phyloP scores from a whole-genome alignment of 2,888 invertebrate species.

The Nemurella pictetii region DNA sequence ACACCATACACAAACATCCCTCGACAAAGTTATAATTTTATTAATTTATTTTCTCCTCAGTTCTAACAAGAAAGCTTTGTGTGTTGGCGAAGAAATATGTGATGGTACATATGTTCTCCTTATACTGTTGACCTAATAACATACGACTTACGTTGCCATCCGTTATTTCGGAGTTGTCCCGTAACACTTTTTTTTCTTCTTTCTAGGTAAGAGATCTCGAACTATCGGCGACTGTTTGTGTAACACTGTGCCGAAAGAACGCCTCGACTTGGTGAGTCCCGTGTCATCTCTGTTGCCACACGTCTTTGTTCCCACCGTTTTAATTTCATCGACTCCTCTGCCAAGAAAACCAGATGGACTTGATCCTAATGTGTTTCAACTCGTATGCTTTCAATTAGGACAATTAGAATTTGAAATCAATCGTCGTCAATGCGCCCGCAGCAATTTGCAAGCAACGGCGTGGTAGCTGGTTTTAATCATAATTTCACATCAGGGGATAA shows the following conservation, averaged over 20 bases:
- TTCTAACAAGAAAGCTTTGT: not conserved
- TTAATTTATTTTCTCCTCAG: not conserved
- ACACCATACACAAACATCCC: not conserved
- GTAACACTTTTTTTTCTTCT: not conserved
- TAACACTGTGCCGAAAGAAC: not conserved
- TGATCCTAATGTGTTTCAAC: not conserved
- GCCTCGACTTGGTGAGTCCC: not conserved
- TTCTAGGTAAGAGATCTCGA: conserved; percentile 18
- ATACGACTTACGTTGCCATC: not conserved
- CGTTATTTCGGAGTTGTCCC: not conserved
- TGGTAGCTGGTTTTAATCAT: not conserved
- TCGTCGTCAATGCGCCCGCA: not conserved
- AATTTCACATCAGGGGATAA: not conserved
- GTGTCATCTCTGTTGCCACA: not conserved
- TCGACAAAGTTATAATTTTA: not conserved
- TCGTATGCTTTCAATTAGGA: not conserved
- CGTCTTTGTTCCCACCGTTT: not conserved
- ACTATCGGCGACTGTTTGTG: not conserved
- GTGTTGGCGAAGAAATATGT: not conserved
- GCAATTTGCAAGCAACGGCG: not conserved
- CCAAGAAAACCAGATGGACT: not conserved
- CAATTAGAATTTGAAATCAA: not conserved
- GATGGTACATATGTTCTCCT: not conserved
- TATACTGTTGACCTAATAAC: not conserved
- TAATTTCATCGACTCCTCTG: not conserved